Conservation (phyloP, 1,140 invertebrate genomes). For the Akabosia matsudoensis region DNA sequence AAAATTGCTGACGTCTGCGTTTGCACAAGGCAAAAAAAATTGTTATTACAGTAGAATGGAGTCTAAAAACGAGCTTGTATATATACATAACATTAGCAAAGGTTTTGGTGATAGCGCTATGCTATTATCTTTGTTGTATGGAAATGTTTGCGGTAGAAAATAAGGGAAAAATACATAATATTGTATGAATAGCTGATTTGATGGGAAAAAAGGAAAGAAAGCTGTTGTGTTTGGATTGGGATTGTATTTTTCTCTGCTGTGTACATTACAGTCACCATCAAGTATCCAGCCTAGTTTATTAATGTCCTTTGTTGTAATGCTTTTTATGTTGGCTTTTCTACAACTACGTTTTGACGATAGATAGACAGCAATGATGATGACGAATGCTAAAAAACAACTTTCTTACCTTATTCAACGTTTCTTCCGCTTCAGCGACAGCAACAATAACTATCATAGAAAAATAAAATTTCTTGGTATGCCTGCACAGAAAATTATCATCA, state of each 20-base stretch:
- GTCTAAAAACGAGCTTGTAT: no score
- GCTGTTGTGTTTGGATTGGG: background rate
- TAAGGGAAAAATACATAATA: conserved; percentile 11
- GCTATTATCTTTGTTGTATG: no score
- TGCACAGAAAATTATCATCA: conserved; percentile 1
- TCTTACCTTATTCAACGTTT: no score
- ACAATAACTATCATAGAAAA: background rate
- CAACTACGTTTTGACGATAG: no score
- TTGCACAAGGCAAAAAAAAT: background rate
- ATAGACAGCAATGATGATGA: no score
- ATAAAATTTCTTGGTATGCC: background rate
- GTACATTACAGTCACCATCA: background rate
- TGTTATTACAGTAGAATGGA: conserved; percentile 6
- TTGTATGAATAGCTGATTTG: conserved; percentile 15
- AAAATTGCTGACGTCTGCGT: conserved; percentile 8
- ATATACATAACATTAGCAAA: background rate
- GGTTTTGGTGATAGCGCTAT: no score
- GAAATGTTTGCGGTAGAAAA: background rate
- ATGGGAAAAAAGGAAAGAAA: background rate
- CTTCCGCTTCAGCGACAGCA: no score
- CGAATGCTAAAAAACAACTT: no score
- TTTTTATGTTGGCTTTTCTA: background rate
- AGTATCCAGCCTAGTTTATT: background rate
- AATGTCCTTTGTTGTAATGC: background rate
- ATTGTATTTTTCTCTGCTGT: background rate